Base-by-base conservation (phyloP, 1,140 invertebrate species). In the Panulirus ornatus region DNA sequence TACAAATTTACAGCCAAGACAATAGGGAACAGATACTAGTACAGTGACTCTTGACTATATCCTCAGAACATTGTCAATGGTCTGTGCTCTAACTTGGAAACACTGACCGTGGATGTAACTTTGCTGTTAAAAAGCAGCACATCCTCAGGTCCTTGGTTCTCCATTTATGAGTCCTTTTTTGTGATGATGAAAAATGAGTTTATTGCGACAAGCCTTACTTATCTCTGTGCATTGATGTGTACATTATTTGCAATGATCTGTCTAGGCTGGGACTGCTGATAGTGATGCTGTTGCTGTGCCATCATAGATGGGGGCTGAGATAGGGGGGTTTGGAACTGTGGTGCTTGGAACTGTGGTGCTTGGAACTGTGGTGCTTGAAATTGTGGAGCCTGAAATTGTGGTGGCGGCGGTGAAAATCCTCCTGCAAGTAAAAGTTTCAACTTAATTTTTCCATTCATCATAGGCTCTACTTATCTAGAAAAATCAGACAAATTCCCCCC, bases 151-250 rank as follows among this genome's bases (percentile, higher is more conserved):
- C n/a, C 3, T 30, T 8, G 6, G 58, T 8, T 66, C n/a, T 27
- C 27, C 19, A 30, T 66, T 30, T 30, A 30, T 66, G 27, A 66
- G 58, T 66, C 27, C 22, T 30, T 66, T 30, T 66, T 66, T 19
- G 54, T 66, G n/a, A 66, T 66, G 58, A 30, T 11, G 30, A 66
- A 66, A 66, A 19, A 66, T 30, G 58, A 27, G 19, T 66, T 30
- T 66, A 66, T 5, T 30, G n/a, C n/a, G 8, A 27, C 58, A n/a
- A 30, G n/a, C 58, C 58, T 66, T 66, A 30, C 76, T 88, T 88
- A 88, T 88, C 85, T 88, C 63, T 88, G 85, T 63, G 76, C 38
- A 70, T 84, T 88, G n/a, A 81, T 42, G 42, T 88, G 71, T 78
- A 88, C 30, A 58, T 88, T 88, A 51, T 88, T 88, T 58, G 75